Conservation (phyloP, 2,888 invertebrate genomes). For the Philhelius pedissequus region DNA sequence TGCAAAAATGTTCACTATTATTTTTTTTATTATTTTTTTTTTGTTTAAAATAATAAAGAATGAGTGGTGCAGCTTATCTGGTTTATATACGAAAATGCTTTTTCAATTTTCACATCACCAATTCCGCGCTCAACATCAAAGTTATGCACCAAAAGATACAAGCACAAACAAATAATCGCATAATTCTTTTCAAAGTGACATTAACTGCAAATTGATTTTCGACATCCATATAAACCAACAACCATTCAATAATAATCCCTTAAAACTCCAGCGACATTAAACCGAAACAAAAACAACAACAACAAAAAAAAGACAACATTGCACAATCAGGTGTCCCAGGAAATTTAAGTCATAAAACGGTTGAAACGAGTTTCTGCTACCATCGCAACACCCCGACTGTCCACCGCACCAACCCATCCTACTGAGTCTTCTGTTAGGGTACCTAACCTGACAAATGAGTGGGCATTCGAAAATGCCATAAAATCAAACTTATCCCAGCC, state of each 20-base stretch:
- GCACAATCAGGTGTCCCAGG: slow-evolving; percentile 64
- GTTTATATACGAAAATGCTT: too few relatives aligned
- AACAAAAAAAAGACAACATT: slow-evolving; percentile 44
- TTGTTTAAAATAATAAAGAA: too few relatives aligned
- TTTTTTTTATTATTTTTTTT: too few relatives aligned
- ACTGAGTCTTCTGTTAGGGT: not conserved
- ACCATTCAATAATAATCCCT: slow-evolving; percentile 59
- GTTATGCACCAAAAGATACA: not conserved
- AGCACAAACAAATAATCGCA: slow-evolving; percentile 1
- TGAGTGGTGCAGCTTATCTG: too few relatives aligned
- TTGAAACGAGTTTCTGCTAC: slow-evolving; percentile 36
- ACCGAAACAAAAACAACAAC: slow-evolving; percentile 43
- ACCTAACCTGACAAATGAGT: slow-evolving; percentile 53
- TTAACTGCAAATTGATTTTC: slow-evolving; percentile 68
- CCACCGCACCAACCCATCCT: not conserved
- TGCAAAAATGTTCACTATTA: too few relatives aligned
- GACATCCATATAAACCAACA: slow-evolving; percentile 45
- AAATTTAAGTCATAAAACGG: slow-evolving; percentile 53
- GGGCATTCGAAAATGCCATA: slow-evolving; percentile 31
- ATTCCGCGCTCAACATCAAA: too few relatives aligned
- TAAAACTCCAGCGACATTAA: slow-evolving; percentile 38
- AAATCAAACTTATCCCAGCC: slow-evolving; percentile 19
- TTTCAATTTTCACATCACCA: too few relatives aligned
- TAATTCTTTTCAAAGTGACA: slow-evolving; percentile 59
- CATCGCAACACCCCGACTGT: too few relatives aligned